Evolutionary conservation across 1,140 invertebrate species (phyloP).

Genomic region (Drosophila biarmipes): DNA sequence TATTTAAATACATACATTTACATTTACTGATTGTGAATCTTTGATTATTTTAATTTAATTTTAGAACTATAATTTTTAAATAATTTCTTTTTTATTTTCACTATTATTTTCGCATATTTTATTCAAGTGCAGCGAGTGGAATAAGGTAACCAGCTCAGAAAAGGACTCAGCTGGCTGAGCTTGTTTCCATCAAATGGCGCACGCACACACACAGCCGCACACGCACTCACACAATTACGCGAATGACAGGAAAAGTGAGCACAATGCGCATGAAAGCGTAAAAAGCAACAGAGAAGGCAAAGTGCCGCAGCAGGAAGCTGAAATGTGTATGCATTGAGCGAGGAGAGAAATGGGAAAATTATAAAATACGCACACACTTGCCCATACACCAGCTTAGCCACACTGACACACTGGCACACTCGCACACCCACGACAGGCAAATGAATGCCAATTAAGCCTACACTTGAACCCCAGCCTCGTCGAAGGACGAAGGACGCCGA

Average conservation of each 20-base stretch:
- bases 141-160: conserved; percentile 58
- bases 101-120: not conserved
- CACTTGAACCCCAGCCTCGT: conserved; percentile 61
- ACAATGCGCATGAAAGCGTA: conserved; percentile 76
- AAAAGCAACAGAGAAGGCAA: conserved; percentile 58
- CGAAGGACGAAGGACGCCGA: conserved; percentile 50
- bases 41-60: too few species aligned
- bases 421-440: conserved; percentile 5
- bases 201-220: conserved; percentile 37
- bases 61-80: not conserved
- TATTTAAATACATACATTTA: too few species aligned
- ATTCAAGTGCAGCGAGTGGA: conserved; percentile 1
- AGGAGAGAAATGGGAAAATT: conserved; percentile 73
- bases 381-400: conserved; percentile 10
- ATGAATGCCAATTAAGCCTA: conserved; percentile 80
- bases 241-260: conserved; percentile 78
- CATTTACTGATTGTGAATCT: too few species aligned
- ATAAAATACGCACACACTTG: conserved; percentile 62
- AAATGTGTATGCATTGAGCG: conserved; percentile 67
- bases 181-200: conserved; percentile 66
- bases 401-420: not conserved
- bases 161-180: conserved; percentile 50
- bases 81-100: not conserved
- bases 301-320: conserved; percentile 49
- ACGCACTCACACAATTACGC: conserved; percentile 61